phyloP scores from a whole-genome alignment of 2,888 invertebrate genomes.

The Volucella inflata region DNA sequence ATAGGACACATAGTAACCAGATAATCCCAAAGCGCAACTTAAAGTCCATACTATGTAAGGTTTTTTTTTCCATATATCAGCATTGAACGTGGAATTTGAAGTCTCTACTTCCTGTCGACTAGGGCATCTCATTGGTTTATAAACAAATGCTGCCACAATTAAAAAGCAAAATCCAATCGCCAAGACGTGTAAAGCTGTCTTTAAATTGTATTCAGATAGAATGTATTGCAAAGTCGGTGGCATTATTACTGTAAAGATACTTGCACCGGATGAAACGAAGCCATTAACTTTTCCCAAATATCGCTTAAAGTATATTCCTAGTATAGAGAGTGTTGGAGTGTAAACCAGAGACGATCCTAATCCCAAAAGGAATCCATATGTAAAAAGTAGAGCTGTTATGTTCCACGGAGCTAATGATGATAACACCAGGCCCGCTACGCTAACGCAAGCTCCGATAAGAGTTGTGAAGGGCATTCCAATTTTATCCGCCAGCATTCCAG shows the following conservation, averaged over 20 bases:
- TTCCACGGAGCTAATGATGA: conserved; percentile 62
- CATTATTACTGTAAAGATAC: conserved; percentile 67
- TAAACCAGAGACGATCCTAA: conserved; percentile 65
- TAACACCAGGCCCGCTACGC: conserved; percentile 48
- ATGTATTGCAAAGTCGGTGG: conserved; percentile 60
- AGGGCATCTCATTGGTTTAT: conserved; percentile 58
- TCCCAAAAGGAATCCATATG: conserved; percentile 63
- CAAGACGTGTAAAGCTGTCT: conserved; percentile 36
- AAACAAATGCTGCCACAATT: conserved; percentile 65
- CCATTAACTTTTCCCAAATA: conserved; percentile 68
- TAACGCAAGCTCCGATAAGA: conserved; percentile 42
- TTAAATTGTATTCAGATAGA: conserved; percentile 48
- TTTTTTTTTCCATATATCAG: conserved; percentile 61
- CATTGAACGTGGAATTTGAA: conserved; percentile 33
- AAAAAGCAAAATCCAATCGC: conserved; percentile 59
- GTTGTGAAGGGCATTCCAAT: conserved; percentile 66
- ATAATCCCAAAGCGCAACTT: conserved; percentile 60
- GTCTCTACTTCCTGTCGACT: background rate
- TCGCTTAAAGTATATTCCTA: conserved; percentile 66
- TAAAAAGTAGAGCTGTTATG: conserved; percentile 59
- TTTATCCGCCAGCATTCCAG: conserved; percentile 62
- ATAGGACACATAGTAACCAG: conserved; percentile 67
- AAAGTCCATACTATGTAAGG: conserved; percentile 66
- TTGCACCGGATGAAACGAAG: conserved; percentile 66
- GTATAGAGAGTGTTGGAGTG: conserved; percentile 61